Conservation (phyloP, 2,888 invertebrate species). For the Rosalia funebris region DNA sequence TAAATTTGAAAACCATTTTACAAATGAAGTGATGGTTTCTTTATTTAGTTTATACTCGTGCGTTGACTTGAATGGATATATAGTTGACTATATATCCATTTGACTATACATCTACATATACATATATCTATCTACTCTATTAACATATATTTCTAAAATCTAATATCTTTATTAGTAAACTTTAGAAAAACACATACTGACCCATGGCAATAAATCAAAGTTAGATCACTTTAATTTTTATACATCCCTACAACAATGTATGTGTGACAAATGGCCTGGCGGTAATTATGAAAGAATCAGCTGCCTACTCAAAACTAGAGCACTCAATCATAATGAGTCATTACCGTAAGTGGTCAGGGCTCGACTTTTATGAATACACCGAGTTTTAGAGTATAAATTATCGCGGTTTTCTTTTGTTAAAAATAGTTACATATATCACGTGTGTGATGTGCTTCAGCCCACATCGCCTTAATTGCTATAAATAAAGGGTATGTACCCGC, state of each 20-base stretch:
- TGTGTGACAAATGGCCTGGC: slow-evolving; percentile 40
- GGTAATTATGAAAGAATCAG: slow-evolving; percentile 42
- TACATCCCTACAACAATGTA: slow-evolving; percentile 20
- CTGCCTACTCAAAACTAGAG: slow-evolving; percentile 45
- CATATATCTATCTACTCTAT: no score
- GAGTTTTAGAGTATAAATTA: slow-evolving; percentile 40
- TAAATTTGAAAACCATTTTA: no score
- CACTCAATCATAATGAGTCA: slow-evolving; percentile 48
- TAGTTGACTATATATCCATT: no score
- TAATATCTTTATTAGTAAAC: no score
- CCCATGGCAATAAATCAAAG: no score
- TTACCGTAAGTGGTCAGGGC: slow-evolving; percentile 41
- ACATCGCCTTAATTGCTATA: slow-evolving; percentile 25
- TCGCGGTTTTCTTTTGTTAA: slow-evolving; percentile 39
- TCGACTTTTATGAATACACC: slow-evolving; percentile 42
- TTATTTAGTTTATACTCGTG: no score
- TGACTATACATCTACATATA: no score
- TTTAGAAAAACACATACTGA: no score
- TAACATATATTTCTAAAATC: no score
- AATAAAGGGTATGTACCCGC: slow-evolving; percentile 19
- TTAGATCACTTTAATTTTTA: no score
- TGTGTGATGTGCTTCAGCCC: slow-evolving; percentile 20
- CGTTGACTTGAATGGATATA: no score
- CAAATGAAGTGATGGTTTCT: no score
- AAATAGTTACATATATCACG: slow-evolving; percentile 29